Base-by-base conservation (phyloP, 2,888 invertebrate genomes). In the Aspidiotus destructor region DNA sequence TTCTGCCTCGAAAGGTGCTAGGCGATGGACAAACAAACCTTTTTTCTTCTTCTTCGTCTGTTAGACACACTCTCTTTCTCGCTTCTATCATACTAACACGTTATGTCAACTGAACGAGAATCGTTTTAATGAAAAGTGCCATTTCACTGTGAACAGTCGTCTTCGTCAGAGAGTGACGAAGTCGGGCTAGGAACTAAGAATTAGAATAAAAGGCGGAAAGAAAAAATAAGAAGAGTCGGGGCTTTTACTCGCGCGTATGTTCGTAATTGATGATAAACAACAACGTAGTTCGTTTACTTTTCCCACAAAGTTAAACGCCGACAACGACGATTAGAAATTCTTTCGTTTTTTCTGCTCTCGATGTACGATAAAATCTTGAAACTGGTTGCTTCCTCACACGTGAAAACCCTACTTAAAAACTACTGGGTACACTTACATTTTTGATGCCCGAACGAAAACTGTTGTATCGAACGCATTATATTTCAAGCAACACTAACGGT, bases 181-280 rank as follows among this genome's bases (percentile, higher is more conserved):
- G 70, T 69, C 67, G 54, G 52, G 54, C 44, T 52, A 68, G 70
- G 69, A 70, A 70, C 71, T 69, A 70, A 69, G 68, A 69, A 58
- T 61, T 69, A 64, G 60, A 61, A 57, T 57, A 69, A 62, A 71
- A 41, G 53, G 69, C 58, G 58, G 68, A 41, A 60, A 62, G 63
- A 62, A 70, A 61, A 69, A 40, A 16, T 17, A 65, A 54, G 61
- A 60, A 67, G 70, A 63, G 40, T 60, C 71, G 71, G 65, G 58
- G 57, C 58, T 65, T 44, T 72, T 72, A 72, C 78, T 78, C 28
- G 57, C 48, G 17, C 65, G 16, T 42, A 58, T 55, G 65, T 28
- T 65, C 65, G 44, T 65, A 65, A 65, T 65, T 58, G 65, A 65
- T 65, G 65, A 65, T 65, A 65, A 65, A 65, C 65, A 57, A 28